Base-by-base conservation (phyloP, 2,113 vertebrate species). In the Rhea pennata region DNA sequence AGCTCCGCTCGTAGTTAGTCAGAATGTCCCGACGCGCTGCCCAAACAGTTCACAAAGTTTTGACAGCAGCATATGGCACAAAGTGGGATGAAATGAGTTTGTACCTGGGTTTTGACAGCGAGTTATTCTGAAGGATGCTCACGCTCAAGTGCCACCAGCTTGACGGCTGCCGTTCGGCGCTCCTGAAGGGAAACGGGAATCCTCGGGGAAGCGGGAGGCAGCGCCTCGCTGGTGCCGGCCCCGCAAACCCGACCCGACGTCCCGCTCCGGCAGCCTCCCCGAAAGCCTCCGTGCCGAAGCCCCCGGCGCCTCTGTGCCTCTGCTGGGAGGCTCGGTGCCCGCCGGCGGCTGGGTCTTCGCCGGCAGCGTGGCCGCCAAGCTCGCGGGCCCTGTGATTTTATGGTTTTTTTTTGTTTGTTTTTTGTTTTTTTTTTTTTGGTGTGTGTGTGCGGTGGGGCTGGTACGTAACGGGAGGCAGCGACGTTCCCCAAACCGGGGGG, bases 1-100 rank as follows among this genome's bases (percentile, higher is more conserved):
- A 95, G 84, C 87, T 89, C 87, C 83, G 74, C 91, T 95, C 90
- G 24, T 95, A 94, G 93, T 95, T 95, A 93, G 96, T 93, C 92
- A 96, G 27, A 96, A 96, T 93, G 95, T 88, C 96, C 96, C 96
- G 95, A 96, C 96, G 79, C 93, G 93, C 96, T 96, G 95, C 94
- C 89, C 96, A 96, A 96, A 96, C 94, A 93, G 92, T 96, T 96
- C 94, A 92, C 88, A 94, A 79, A 96, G 96, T 97, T 96, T 96
- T 96, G 94, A 96, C 96, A 96, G 96, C 96, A 97, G 95, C 95
- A 96, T 96, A 96, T 97, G 96, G 94, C 91, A 91, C 59, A 0
- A 95, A 97, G 94, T 92, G 95, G 95, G 95, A 94, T 91, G 95
- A 83, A 95, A 88, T 89, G 91, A 90, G 95, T 96, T 95, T 93